Percentiles rank a stretch among this genome's conserved stretches.
Evolutionary conservation across 1,140 invertebrate species (phyloP).

Genomic region (Anastatus disparis): DNA sequence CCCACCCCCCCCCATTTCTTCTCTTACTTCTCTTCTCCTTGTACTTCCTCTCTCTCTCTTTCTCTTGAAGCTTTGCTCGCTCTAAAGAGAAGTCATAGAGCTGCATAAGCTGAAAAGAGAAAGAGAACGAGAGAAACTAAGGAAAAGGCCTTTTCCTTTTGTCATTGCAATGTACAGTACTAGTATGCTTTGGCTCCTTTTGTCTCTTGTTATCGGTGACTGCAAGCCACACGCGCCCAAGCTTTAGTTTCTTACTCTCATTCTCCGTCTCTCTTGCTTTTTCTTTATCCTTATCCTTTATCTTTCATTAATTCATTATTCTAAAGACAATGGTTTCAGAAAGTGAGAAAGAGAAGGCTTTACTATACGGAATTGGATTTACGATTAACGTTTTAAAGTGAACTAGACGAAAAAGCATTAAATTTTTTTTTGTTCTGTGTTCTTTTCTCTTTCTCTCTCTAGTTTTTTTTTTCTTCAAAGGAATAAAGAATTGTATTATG

Average conservation of each 20-base stretch:
- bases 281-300: slow-evolving; percentile 14
- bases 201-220: slow-evolving; percentile 27
- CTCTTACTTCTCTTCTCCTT: slow-evolving; percentile 1
- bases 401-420: too few relatives aligned
- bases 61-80: too few relatives aligned
- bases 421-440: too few relatives aligned
- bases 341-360: not conserved
- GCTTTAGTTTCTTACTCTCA: slow-evolving; percentile 15
- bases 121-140: too few relatives aligned
- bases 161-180: not conserved
- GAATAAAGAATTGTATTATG: too few relatives aligned
- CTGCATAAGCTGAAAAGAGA: too few relatives aligned
- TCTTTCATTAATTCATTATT: slow-evolving; percentile 39
- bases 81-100: not conserved
- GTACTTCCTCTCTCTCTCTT: not conserved
- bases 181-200: not conserved
- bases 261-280: not conserved
- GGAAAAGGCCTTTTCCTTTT: slow-evolving; percentile 7
- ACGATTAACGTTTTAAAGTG: too few relatives aligned
- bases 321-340: slow-evolving; percentile 11
- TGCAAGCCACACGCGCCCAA: slow-evolving; percentile 5
- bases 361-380: too few relatives aligned
- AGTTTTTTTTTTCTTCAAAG: too few relatives aligned
- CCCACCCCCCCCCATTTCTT: not conserved
- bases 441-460: too few relatives aligned